A percentile compares a stretch with the other conserved stretches of the same genome.
phyloP scores from a whole-genome alignment of 92 coral and sea anemone species.

The Desmophyllum pertusum region DNA sequence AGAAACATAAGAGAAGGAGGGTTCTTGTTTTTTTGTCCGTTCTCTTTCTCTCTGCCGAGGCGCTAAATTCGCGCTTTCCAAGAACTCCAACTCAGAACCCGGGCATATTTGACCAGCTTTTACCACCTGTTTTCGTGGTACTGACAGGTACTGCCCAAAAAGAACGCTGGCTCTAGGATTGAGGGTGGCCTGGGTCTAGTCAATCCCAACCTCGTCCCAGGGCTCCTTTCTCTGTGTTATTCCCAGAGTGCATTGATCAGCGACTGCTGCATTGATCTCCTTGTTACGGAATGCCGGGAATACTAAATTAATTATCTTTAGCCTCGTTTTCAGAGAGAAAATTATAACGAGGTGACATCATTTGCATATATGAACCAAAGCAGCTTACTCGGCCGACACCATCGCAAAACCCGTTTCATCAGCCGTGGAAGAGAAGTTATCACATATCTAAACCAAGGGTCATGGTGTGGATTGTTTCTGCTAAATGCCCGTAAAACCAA shows the following conservation, averaged over 20 bases:
- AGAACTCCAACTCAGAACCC: too few relatives aligned
- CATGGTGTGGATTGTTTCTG: neutral
- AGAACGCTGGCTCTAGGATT: too few relatives aligned
- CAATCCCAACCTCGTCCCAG: neutral
- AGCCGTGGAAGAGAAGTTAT: neutral
- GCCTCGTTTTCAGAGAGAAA: slow-evolving; percentile 18
- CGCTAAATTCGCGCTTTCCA: too few relatives aligned
- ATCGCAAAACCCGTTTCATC: neutral
- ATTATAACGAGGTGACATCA: slow-evolving; percentile 15
- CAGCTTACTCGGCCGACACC: neutral
- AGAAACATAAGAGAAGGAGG: too few relatives aligned
- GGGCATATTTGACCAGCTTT: too few relatives aligned
- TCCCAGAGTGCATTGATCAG: slow-evolving; percentile 14
- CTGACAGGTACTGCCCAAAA: too few relatives aligned
- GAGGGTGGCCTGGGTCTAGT: neutral
- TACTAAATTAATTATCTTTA: neutral
- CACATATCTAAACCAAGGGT: neutral
- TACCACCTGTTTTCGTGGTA: too few relatives aligned
- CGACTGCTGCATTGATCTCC: too few relatives aligned
- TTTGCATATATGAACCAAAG: slow-evolving; percentile 12
- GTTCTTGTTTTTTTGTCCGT: too few relatives aligned
- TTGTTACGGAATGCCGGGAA: neutral
- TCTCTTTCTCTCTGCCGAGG: too few relatives aligned
- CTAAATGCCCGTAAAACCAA: neutral
- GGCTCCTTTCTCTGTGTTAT: too few relatives aligned